These are phyloP conservation scores for Psittacula echo DNA, from an alignment of 2,797 vertebrate species.

Conservation along the genomic window DNA sequence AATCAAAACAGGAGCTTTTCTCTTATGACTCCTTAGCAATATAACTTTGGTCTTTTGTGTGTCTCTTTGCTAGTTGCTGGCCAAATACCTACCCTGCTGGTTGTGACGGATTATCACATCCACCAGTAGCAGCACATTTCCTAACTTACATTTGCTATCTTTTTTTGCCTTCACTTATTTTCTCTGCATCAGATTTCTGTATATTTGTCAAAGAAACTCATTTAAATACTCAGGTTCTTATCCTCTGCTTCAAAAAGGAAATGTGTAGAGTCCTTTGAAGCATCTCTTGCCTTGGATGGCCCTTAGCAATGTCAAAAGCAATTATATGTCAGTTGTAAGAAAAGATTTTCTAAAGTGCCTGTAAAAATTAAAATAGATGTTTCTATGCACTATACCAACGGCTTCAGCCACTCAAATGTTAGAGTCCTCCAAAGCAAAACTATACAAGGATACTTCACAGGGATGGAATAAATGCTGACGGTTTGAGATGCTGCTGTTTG, in stretches of 20 bases:
- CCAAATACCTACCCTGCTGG: background rate
- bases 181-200: background rate
- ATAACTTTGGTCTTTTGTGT: background rate
- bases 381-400: background rate
- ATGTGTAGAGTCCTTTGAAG: constrained; percentile 19
- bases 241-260: constrained; percentile 16
- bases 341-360: background rate
- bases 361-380: constrained; percentile 46
- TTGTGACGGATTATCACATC: background rate
- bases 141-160: background rate
- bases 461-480: constrained; percentile 30
- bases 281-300: background rate
- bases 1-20: background rate
- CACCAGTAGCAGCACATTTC: background rate
- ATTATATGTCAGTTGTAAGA: constrained; percentile 18
- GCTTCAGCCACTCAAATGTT: constrained; percentile 1
- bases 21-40: background rate
- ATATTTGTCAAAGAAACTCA: background rate
- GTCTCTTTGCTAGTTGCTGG: background rate
- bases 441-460: background rate
- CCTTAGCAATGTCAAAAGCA: constrained; percentile 25
- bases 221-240: constrained; percentile 20
- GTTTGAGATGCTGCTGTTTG: constrained; percentile 60
- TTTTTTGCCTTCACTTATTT: background rate
- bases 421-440: constrained; percentile 24